phyloP scores from a whole-genome alignment of 2,113 vertebrate species.

The Theropithecus gelada region DNA sequence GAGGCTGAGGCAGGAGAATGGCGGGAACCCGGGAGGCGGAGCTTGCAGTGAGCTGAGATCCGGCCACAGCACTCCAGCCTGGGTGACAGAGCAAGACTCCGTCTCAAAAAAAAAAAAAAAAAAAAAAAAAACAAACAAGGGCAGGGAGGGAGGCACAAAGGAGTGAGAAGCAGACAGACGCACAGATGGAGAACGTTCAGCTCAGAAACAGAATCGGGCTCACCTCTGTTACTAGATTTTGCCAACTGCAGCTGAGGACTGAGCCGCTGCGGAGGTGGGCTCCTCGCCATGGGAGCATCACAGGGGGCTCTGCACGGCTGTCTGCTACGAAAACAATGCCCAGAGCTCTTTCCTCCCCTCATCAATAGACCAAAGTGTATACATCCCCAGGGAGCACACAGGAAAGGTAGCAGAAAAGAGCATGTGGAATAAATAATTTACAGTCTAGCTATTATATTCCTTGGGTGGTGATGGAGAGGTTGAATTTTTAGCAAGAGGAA shows the following conservation, averaged over 20 bases:
- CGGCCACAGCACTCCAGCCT: no score
- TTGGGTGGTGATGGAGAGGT: neutral
- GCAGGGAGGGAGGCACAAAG: neutral
- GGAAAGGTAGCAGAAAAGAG: slow-evolving; percentile 23
- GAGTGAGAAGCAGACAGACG: accelerated
- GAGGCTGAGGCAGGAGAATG: no score
- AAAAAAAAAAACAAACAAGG: no score
- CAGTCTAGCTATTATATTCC: neutral
- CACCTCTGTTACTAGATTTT: neutral
- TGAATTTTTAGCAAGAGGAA: neutral
- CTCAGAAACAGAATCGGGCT: neutral
- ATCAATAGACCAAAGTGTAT: neutral
- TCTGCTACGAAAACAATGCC: neutral
- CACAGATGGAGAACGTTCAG: accelerated
- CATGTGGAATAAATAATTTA: neutral
- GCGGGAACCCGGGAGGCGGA: no score
- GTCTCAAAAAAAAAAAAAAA: no score
- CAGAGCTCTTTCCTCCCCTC: neutral
- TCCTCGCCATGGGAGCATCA: accelerated
- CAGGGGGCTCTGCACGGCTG: accelerated
- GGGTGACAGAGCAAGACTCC: no score
- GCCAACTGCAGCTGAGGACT: neutral
- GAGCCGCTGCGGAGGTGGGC: accelerated
- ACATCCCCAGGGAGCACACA: neutral
- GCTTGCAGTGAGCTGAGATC: no score